Conservation (phyloP, 2,113 vertebrate genomes). For the Malurus cyaneus region DNA sequence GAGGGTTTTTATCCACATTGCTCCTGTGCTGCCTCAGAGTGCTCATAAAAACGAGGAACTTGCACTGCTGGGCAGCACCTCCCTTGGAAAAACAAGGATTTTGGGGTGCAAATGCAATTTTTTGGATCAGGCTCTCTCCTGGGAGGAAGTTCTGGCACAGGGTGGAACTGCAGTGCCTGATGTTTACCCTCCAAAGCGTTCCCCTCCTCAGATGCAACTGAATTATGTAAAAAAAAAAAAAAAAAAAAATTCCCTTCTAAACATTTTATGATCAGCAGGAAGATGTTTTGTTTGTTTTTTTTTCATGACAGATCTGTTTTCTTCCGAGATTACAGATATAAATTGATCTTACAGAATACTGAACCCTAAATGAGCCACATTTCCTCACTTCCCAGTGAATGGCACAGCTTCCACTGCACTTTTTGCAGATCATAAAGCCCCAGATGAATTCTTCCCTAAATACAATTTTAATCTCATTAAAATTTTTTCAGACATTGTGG, state of each 20-base stretch:
- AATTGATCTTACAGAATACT: background rate
- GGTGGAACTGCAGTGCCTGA: no score
- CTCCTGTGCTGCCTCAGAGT: background rate
- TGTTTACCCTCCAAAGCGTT: background rate
- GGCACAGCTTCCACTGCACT: slow-evolving; percentile 5
- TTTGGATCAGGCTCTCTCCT: background rate
- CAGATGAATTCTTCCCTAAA: slow-evolving; percentile 39
- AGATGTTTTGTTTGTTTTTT: no score
- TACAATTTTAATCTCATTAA: slow-evolving; percentile 28
- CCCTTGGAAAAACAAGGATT: background rate
- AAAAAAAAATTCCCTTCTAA: background rate
- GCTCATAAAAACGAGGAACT: background rate
- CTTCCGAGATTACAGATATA: background rate
- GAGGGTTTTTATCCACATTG: background rate
- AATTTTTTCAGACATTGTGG: background rate
- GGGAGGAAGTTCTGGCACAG: background rate
- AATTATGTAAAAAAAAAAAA: background rate
- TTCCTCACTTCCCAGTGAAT: slow-evolving; percentile 8
- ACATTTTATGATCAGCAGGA: background rate
- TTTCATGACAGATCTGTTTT: background rate
- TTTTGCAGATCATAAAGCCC: slow-evolving; percentile 24
- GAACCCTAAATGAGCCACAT: background rate
- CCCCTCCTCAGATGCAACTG: background rate
- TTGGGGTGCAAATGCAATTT: background rate
- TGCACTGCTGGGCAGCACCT: background rate